Evolutionary conservation across 2,797 vertebrate genomes (phyloP).

Genomic region (Danio kyathit): DNA sequence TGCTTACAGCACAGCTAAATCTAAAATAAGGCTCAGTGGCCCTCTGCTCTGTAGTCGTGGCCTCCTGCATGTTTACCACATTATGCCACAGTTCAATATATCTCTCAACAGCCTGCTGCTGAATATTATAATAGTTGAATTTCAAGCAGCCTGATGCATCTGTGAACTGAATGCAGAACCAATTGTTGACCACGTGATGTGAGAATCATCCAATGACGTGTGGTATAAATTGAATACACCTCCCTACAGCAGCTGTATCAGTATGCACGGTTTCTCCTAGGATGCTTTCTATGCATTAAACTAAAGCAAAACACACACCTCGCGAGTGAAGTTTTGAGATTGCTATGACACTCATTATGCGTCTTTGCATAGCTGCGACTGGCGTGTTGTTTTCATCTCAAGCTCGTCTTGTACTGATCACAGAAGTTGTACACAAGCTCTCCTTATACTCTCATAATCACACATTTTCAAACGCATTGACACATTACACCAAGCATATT

Average conservation of each 20-base stretch:
- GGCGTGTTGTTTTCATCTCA: not conserved
- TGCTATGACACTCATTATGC: not conserved
- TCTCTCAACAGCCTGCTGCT: constrained; percentile 17
- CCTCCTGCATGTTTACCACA: not conserved
- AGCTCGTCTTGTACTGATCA: not conserved
- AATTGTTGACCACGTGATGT: constrained; percentile 16
- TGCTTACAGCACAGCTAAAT: constrained; percentile 11
- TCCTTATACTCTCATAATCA: not conserved
- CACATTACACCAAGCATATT: constrained; percentile 45
- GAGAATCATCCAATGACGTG: not conserved
- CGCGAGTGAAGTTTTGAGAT: not conserved
- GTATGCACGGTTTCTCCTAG: not conserved
- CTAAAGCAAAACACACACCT: not conserved
- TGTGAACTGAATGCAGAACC: constrained; percentile 10
- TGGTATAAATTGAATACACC: not conserved
- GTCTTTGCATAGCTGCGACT: not conserved
- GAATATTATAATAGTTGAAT: constrained; percentile 12
- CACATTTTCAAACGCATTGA: constrained; percentile 12
- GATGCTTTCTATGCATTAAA: constrained; percentile 6
- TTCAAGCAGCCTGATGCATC: constrained; percentile 1
- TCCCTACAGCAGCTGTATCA: not conserved
- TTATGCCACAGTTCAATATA: constrained; percentile 25
- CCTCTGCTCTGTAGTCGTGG: constrained; percentile 2
- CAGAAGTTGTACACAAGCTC: not conserved
- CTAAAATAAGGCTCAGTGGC: constrained; percentile 5